phyloP scores from a whole-genome alignment of 2,113 vertebrate genomes.

The Papio anubis region DNA sequence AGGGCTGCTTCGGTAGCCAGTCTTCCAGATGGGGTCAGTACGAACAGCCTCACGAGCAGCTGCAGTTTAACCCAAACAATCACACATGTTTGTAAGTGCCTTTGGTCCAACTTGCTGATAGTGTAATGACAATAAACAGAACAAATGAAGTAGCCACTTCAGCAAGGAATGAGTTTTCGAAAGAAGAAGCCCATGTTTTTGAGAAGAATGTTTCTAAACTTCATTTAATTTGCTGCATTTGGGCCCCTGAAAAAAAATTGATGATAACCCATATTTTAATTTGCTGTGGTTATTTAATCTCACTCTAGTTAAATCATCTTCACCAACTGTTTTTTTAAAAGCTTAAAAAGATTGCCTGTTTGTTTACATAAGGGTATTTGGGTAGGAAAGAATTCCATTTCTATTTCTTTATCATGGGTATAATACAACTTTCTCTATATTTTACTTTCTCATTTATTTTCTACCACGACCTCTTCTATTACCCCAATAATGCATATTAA shows the following conservation, averaged over 20 bases:
- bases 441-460: conserved; percentile 41
- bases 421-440: not conserved
- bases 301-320: not conserved
- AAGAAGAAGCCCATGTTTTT: not conserved
- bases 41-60: not conserved
- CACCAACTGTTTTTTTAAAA: not conserved
- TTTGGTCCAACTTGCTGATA: not conserved
- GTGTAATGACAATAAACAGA: conserved; percentile 3
- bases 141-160: not conserved
- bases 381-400: not conserved
- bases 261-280: not conserved
- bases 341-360: not conserved
- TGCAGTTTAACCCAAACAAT: not conserved
- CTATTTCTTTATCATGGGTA: not conserved
- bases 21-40: conserved; percentile 46
- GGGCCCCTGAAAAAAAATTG: not conserved
- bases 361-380: conserved; percentile 27
- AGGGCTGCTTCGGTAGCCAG: not conserved
- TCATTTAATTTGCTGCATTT: not conserved
- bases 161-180: not conserved
- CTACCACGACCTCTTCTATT: not conserved
- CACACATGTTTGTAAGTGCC: not conserved
- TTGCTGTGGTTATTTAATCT: conserved; percentile 23
- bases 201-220: not conserved
- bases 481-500: not conserved